Percentiles rank a stretch among this genome's conserved stretches.
Conservation (phyloP, 2,113 vertebrate genomes). For the Caracal caracal region DNA sequence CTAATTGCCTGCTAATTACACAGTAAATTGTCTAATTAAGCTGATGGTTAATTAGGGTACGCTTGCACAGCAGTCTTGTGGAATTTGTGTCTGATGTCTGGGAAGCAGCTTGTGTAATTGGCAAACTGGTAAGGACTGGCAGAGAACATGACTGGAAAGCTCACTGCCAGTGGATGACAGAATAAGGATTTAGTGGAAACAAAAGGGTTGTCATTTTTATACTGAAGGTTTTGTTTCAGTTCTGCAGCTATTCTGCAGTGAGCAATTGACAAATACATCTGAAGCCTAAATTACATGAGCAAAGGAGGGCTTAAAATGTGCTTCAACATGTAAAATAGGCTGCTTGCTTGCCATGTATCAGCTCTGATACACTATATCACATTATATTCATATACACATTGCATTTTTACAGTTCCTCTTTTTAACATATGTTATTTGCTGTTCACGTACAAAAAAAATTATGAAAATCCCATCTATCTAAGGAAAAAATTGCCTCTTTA, state of each 20-base stretch:
- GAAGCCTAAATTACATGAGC: conserved; percentile 71
- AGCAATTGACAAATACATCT: conserved; percentile 54
- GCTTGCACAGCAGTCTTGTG: conserved; percentile 94
- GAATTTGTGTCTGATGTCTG: conserved; percentile 93
- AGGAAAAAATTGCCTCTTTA: not conserved
- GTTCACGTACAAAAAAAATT: not conserved
- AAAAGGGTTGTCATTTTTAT: conserved; percentile 86
- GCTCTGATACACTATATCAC: not conserved
- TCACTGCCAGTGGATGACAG: conserved; percentile 87
- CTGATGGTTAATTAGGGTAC: conserved; percentile 96
- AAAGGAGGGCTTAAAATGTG: conserved; percentile 49
- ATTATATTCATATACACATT: not conserved
- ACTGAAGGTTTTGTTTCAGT: conserved; percentile 84
- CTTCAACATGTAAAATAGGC: not conserved
- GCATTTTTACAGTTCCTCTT: not conserved
- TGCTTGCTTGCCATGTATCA: not conserved
- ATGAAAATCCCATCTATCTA: not conserved
- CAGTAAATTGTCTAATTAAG: conserved; percentile 99
- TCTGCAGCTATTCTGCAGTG: conserved; percentile 71
- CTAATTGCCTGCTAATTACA: conserved; percentile 99
- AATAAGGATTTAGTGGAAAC: conserved; percentile 86
- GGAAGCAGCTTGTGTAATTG: conserved; percentile 94
- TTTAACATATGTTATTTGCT: conserved; percentile 39
- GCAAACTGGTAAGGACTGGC: conserved; percentile 92
- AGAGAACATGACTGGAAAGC: conserved; percentile 87